Conservation (phyloP, 2,888 invertebrate genomes). For the Eupithecia tripunctaria region DNA sequence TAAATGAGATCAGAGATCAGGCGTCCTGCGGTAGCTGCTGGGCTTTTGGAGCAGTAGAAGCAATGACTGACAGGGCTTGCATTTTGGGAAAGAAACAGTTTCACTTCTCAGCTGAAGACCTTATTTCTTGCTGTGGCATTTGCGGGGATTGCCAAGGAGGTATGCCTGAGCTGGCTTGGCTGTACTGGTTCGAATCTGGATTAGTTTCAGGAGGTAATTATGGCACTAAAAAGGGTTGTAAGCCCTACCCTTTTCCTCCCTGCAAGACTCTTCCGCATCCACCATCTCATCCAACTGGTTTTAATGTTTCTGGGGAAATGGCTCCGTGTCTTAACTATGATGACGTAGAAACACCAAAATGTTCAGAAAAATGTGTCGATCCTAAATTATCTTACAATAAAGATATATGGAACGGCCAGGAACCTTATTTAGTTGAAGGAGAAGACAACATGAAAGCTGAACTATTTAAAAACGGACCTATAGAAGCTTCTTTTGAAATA, state of each 20-base stretch:
- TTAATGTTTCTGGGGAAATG: background rate
- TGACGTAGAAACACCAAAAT: slow-evolving; percentile 10
- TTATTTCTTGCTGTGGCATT: slow-evolving; percentile 86
- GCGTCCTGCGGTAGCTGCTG: slow-evolving; percentile 97
- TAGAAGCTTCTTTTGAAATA: background rate
- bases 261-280: slow-evolving; percentile 7
- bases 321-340: background rate
- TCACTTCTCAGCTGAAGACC: slow-evolving; percentile 93
- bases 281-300: background rate
- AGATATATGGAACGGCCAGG: background rate
- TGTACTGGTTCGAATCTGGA: slow-evolving; percentile 18
- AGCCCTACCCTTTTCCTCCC: slow-evolving; percentile 20
- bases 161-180: slow-evolving; percentile 9
- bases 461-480: slow-evolving; percentile 9
- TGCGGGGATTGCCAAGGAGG: slow-evolving; percentile 28
- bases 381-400: slow-evolving; percentile 5
- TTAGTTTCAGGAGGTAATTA: slow-evolving; percentile 35
- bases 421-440: background rate
- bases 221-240: slow-evolving; percentile 23
- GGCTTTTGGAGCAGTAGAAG: slow-evolving; percentile 90
- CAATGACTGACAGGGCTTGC: slow-evolving; percentile 90
- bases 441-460: slow-evolving; percentile 9
- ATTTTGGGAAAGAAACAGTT: slow-evolving; percentile 89
- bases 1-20: slow-evolving; percentile 92
- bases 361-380: background rate